These are phyloP conservation scores for Ptiloglossa arizonensis DNA, from an alignment of 1,140 invertebrate genomes.

Conservation along the genomic window DNA sequence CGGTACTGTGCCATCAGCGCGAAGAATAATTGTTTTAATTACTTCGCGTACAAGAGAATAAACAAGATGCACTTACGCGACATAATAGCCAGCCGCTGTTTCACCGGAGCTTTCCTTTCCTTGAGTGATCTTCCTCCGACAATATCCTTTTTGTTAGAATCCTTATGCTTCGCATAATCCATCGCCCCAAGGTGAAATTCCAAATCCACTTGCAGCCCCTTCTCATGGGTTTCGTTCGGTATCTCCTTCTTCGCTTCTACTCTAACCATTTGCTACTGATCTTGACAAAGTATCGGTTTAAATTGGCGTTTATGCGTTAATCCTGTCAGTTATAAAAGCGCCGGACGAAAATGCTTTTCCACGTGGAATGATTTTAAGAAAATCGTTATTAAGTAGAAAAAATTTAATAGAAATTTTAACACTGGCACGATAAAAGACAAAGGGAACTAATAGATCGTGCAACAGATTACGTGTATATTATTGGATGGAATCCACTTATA, in stretches of 20 bases:
- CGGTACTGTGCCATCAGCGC: constrained; percentile 5
- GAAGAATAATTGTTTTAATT: constrained; percentile 61
- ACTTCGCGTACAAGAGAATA: constrained; percentile 28
- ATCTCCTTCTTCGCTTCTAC: neutral
- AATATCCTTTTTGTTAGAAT: constrained; percentile 28
- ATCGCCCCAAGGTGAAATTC: constrained; percentile 55
- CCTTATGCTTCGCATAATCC: constrained; percentile 50
- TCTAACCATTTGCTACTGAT: constrained; percentile 15
- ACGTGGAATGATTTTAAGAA: no score
- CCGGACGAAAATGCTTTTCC: constrained; percentile 34
- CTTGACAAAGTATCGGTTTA: constrained; percentile 6
- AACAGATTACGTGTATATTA: no score
- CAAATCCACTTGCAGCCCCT: constrained; percentile 44
- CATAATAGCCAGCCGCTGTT: constrained; percentile 20
- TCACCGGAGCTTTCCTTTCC: constrained; percentile 25
- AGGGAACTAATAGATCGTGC: no score
- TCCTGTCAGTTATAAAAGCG: constrained; percentile 41
- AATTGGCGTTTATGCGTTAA: constrained; percentile 40
- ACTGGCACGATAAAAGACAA: no score
- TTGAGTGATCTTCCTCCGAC: constrained; percentile 38
- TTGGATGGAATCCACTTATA: no score
- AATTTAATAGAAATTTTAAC: no score
- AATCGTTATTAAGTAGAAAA: no score
- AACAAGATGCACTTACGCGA: constrained; percentile 39
- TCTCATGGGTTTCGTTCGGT: neutral